phyloP scores from a whole-genome alignment of 2,888 invertebrate genomes.

The Nipponacmea schrenckii region DNA sequence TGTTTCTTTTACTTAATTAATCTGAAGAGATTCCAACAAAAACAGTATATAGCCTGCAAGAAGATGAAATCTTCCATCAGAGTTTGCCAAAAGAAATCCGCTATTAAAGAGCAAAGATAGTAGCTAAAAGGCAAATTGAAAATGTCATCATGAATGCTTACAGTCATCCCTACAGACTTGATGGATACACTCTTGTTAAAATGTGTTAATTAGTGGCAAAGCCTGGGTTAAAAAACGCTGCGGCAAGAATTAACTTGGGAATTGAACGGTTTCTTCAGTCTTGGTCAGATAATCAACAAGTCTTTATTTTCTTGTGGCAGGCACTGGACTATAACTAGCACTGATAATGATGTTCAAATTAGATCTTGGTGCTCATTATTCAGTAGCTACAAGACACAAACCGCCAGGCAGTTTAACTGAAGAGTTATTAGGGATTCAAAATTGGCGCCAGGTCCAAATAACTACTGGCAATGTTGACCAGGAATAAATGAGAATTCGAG shows the following conservation, averaged over 20 bases:
- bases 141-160: neutral
- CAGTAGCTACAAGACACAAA: neutral
- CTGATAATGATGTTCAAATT: conserved; percentile 8
- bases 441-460: conserved; percentile 6
- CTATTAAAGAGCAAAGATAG: too few relatives aligned
- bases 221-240: neutral
- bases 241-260: neutral
- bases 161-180: neutral
- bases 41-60: too few relatives aligned
- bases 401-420: neutral
- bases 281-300: neutral
- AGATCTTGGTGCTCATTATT: conserved; percentile 5
- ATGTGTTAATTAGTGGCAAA: neutral
- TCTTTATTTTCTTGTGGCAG: conserved; percentile 5
- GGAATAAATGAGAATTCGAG: neutral
- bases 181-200: neutral
- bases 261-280: neutral
- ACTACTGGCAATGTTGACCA: neutral
- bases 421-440: conserved; percentile 7
- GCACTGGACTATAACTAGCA: conserved; percentile 1
- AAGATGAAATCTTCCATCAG: too few relatives aligned
- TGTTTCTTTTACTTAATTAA: too few relatives aligned
- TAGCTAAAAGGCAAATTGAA: neutral
- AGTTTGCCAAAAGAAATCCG: too few relatives aligned
- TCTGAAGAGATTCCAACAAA: too few relatives aligned